Conservation (phyloP, 2,888 invertebrate species). For the Aricia artaxerxes region DNA sequence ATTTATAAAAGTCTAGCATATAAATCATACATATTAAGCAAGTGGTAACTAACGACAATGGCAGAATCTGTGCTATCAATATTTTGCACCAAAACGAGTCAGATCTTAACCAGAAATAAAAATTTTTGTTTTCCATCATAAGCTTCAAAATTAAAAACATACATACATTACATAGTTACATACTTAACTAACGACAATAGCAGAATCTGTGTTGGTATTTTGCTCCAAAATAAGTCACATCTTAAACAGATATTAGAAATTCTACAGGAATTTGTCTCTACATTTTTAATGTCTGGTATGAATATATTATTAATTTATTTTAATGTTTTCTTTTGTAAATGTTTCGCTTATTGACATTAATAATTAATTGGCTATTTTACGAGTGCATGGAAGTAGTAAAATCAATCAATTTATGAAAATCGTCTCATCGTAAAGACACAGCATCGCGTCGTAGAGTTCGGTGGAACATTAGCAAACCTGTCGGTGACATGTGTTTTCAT, state of each 20-base stretch:
- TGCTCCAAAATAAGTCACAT: background rate
- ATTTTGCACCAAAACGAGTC: too few species aligned
- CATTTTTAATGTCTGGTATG: background rate
- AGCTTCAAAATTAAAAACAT: too few species aligned
- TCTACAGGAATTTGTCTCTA: background rate
- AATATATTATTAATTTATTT: background rate
- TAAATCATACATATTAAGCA: too few species aligned
- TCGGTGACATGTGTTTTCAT: conserved; percentile 3
- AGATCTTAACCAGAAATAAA: too few species aligned
- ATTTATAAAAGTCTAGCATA: too few species aligned
- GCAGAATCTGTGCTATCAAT: too few species aligned
- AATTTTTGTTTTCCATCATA: too few species aligned
- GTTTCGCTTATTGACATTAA: background rate
- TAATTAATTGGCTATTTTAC: background rate
- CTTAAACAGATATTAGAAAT: background rate
- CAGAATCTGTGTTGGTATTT: background rate
- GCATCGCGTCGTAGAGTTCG: background rate
- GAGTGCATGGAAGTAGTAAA: background rate
- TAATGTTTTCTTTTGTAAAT: background rate
- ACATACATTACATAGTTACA: too few species aligned
- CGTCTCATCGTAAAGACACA: background rate
- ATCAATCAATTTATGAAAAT: conserved; percentile 4
- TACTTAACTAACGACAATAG: background rate
- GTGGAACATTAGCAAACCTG: background rate
- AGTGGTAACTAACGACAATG: too few species aligned